Percentiles rank a stretch among this genome's conserved stretches.
These are phyloP conservation scores for Nowickia ferox DNA, from an alignment of 2,888 invertebrate genomes.

Conservation along the genomic window DNA sequence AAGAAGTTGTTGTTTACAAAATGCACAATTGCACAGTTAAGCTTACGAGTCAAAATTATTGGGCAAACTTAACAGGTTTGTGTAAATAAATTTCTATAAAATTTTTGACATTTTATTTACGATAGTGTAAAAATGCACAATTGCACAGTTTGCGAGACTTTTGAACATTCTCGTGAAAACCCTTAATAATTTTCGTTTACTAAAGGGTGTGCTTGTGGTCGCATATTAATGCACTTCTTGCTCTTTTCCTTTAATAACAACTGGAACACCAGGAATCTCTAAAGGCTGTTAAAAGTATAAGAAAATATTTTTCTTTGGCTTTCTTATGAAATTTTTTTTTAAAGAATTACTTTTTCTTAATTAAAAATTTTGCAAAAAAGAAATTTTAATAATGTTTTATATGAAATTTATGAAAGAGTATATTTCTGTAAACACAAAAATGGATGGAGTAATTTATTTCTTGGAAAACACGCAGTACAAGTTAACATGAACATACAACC, in stretches of 20 bases:
- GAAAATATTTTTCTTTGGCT: neutral
- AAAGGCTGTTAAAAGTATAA: constrained; percentile 24
- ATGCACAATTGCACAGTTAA: too few relatives aligned
- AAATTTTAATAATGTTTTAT: neutral
- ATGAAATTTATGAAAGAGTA: neutral
- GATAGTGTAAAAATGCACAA: too few relatives aligned
- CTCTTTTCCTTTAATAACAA: constrained; percentile 10
- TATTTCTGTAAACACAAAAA: neutral
- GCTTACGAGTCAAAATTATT: too few relatives aligned
- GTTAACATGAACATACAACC: too few relatives aligned
- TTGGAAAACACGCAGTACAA: too few relatives aligned
- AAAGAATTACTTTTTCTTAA: neutral
- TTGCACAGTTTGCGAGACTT: too few relatives aligned
- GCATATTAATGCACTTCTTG: neutral
- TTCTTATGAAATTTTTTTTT: neutral
- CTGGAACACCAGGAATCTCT: constrained; percentile 43
- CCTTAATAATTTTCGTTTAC: neutral
- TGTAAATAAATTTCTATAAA: too few relatives aligned
- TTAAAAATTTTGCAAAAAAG: constrained; percentile 3
- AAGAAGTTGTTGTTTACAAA: too few relatives aligned
- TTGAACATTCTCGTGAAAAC: too few relatives aligned
- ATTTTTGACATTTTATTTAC: too few relatives aligned
- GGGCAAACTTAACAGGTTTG: too few relatives aligned
- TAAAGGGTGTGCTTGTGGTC: neutral
- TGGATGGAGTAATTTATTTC: neutral